Base-by-base conservation (phyloP, 2,113 vertebrate genomes). In the Sapajus apella region DNA sequence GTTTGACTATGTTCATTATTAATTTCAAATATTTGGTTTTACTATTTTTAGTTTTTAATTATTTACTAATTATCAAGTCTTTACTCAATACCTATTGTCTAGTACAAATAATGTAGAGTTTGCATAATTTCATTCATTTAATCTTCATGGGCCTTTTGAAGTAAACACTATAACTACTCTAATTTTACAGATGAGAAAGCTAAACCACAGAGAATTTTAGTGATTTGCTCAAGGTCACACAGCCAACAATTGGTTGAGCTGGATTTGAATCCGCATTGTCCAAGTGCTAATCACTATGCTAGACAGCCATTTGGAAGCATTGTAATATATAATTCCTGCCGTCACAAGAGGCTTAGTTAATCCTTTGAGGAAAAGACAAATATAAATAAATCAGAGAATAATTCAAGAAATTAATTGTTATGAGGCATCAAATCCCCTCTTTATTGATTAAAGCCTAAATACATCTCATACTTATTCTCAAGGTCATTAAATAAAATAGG, bases 1-100 rank as follows among this genome's bases (percentile, higher is more conserved):
- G 13, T 75, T 70, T 81, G 21, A 77, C 32, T 47, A 64, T 0
- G 81, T 64, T 30, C 11, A 61, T 66, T 91, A 79, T 58, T 77
- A 85, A 90, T 82, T 92, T 94, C 90, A 93, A 97, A 75, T 76
- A 73, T n/a, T 94, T 97, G 32, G 27, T 55, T 86, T 70, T 30
- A 93, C 20, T 55, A 79, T 50, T 89, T 81, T 37, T 84, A 72
- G n/a, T 2, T 45, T 87, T 87, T 68, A 73, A 85, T 95, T 87
- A 91, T 58, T 94, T 55, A 58, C 23, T 92, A 79, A 52, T 96
- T 70, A 92, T 47, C 40, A 96, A 94, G 16, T 8, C 79, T 94
- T 84, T 72, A 37, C 3, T 90, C 47, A 90, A 86, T 79, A 52
- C 0, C 37, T 89, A 21, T 58, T 76, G 35, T 2, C 47, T 70